Percentiles rank a stretch among this genome's conserved stretches.
Evolutionary conservation across 2,888 invertebrate genomes (phyloP).

Genomic region (Tortricodes alternella): DNA sequence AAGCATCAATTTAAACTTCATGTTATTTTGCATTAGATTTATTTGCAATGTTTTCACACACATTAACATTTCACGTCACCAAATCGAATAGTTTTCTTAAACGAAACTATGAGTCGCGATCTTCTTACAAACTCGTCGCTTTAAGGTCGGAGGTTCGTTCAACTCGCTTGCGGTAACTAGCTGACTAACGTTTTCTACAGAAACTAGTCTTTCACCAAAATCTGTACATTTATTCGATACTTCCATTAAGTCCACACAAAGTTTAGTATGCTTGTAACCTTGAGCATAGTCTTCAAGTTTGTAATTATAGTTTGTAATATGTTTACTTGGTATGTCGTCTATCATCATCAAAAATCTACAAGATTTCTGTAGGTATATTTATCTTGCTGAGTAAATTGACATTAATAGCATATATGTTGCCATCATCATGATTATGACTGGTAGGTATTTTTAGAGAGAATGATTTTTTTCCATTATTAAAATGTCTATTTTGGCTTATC

Average conservation of each 20-base stretch:
- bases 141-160: slow-evolving; percentile 23
- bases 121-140: slow-evolving; percentile 7
- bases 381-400: slow-evolving; percentile 6
- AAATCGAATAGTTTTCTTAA: background rate
- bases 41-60: background rate
- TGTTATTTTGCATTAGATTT: too few species aligned
- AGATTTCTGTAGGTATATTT: background rate
- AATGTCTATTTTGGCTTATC: too few species aligned
- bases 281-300: background rate
- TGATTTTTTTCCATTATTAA: too few species aligned
- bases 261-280: background rate
- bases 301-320: background rate
- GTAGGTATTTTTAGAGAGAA: too few species aligned
- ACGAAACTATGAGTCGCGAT: background rate
- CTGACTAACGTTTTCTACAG: slow-evolving; percentile 20
- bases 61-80: background rate
- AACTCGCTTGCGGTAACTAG: slow-evolving; percentile 28
- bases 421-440: background rate
- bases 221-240: background rate
- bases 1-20: too few species aligned
- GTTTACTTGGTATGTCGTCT: background rate
- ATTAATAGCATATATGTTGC: background rate
- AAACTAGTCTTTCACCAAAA: slow-evolving; percentile 23
- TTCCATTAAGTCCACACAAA: too few species aligned
- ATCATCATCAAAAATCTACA: background rate